Base-by-base conservation (phyloP, 1,140 invertebrate species). In the Leptestheria dahalacensis region DNA sequence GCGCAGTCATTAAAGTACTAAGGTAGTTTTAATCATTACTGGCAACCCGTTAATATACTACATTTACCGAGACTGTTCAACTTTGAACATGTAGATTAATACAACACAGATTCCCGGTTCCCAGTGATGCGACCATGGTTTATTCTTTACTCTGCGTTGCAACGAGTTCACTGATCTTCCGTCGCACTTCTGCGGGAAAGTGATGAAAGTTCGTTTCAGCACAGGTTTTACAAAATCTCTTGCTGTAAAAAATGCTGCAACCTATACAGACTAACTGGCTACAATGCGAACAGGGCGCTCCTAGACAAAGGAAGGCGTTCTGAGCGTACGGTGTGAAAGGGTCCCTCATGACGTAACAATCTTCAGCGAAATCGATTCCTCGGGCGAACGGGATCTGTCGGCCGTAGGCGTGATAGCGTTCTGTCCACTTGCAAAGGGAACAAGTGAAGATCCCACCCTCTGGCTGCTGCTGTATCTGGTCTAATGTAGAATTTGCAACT, bases 321-420 rank as follows among this genome's bases (percentile, higher is more conserved):
- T 58, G 41, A 62, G 63, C 77, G 18, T 79, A 75, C 1, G 80
- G 72, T 66, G 78, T 78, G 67, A 91, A 91, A 2, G 88, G 88
- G 75, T 91, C 87, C 67, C 84, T 83, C 77, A 88, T 85, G 0
- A 89, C 70, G 70, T 84, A 92, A 61, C 78, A 81, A 11, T 86
- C 78, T 69, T 86, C 84, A 50, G 73, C 70, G 61, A 85, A 80
- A 61, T 68, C 66, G 9, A 82, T 69, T 28, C 74, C 69, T 61
- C 77, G 76, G 12, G 79, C 77, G 67, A 86, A 88, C 2, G 83
- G 81, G 48, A 86, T 83, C 64, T 75, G 75, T 3, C 67, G 72
- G 1, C 86, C 86, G 70, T 81, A 84, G 66, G 85, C 88, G 62
- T 87, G 77, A 60, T 79, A 85, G 51, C 76, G 72, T 71, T 88